A percentile compares a stretch with the other conserved stretches of the same genome.
Conservation (phyloP, 2,888 invertebrate genomes). For the Willowsia nigromaculata region DNA sequence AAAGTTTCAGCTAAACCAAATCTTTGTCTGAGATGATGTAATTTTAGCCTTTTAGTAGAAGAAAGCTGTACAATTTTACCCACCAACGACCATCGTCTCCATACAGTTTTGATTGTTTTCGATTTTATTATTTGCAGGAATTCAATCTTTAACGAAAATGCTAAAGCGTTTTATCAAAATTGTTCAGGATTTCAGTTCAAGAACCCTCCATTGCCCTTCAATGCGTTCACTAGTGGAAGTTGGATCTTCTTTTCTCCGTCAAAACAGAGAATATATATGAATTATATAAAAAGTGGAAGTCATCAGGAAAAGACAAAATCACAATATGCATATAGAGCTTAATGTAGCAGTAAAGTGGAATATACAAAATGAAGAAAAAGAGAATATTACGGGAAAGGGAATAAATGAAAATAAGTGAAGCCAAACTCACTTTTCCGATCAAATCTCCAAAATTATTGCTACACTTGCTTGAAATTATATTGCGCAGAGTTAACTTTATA, state of each 20-base stretch:
- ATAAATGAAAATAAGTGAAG: slow-evolving; percentile 6
- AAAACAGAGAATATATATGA: neutral
- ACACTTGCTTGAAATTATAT: neutral
- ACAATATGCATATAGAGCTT: neutral
- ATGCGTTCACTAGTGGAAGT: neutral
- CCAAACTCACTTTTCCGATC: slow-evolving; percentile 40
- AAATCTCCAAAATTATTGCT: slow-evolving; percentile 45
- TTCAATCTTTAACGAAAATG: slow-evolving; percentile 3
- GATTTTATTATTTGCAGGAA: no score
- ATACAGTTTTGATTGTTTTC: no score
- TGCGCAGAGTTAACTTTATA: neutral
- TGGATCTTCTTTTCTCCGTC: neutral
- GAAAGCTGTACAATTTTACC: neutral
- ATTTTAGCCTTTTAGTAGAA: no score
- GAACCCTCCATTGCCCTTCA: slow-evolving; percentile 3
- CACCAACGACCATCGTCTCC: no score
- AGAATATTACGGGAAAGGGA: neutral
- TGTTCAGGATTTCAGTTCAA: neutral
- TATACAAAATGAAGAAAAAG: neutral
- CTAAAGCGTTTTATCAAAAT: slow-evolving; percentile 34
- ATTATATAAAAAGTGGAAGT: neutral
- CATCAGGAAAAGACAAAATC: neutral
- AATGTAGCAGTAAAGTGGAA: neutral
- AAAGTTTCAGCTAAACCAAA: neutral
- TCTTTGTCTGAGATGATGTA: no score